Conservation (phyloP, 2,797 vertebrate species). For the Euphonia xanthogaster region DNA sequence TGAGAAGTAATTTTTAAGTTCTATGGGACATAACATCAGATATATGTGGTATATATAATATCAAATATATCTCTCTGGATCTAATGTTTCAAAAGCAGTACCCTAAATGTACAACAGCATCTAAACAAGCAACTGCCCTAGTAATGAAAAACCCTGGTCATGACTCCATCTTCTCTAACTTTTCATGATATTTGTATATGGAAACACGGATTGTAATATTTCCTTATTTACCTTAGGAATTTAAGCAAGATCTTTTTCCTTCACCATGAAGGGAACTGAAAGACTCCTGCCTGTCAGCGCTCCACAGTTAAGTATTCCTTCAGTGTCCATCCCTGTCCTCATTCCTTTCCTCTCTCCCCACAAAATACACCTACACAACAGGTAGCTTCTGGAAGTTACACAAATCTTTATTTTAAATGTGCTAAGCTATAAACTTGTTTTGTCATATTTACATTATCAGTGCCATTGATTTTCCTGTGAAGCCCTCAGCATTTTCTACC, state of each 20-base stretch:
- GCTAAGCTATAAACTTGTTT: neutral
- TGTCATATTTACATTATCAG: neutral
- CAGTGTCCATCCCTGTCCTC: neutral
- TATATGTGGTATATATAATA: neutral
- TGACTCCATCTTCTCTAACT: neutral
- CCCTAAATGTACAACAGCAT: neutral
- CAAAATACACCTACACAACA: neutral
- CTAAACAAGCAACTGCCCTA: neutral
- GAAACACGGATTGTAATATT: neutral
- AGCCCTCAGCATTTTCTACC: neutral
- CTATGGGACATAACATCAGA: neutral
- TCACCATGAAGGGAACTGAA: neutral
- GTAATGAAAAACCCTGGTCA: neutral
- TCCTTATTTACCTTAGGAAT: neutral
- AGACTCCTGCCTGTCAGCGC: neutral
- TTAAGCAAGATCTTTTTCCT: neutral
- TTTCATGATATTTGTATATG: neutral
- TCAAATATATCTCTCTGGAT: neutral
- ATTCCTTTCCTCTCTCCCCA: neutral
- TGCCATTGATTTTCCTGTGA: neutral
- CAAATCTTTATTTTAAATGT: neutral
- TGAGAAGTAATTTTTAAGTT: neutral
- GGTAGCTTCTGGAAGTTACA: neutral
- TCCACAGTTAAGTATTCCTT: neutral
- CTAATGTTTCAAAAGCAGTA: neutral